Evolutionary conservation across 1,140 invertebrate genomes (phyloP), one percentile per base, ranked within the genome.

Genomic region (Charaxes varanes): DNA sequence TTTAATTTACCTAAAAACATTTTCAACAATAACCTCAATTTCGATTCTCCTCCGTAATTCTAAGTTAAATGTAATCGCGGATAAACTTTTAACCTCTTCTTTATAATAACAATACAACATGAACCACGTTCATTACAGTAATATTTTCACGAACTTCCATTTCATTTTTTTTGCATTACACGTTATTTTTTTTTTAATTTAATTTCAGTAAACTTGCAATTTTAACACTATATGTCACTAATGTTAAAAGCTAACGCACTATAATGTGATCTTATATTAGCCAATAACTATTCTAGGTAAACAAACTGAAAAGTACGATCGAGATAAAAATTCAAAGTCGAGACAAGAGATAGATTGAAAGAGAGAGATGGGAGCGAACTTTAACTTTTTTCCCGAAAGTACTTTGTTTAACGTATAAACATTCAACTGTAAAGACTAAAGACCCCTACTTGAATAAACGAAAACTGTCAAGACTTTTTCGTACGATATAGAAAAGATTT

Each of bases 201-300:
- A 47, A 55, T 62, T 64, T 68, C 53, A 50, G 71, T 81, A 76
- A 73, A 72, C 43, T 81, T 83, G 69, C 74, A 77, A 68, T 71
- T 68, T 81, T 82, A 80, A 76, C 74, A 77, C 81, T 84, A 84
- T 60, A 76, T 83, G 83, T 83, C 81, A 79, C 80, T 84, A 84
- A 85, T 80, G 72, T 80, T 80, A 80, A 76, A 81, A 79, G 67
- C 73, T 82, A 76, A 73, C 62, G 62, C 57, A 61, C 60, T 70
- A 67, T 54, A 56, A 41, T 59, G 59, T 61, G 48, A 47, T 40
- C 33, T 52, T 50, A 53, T 46, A 57, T 59, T 69, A 59, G 57
- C 63, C 53, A 57, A 44, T 41, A 41, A 57, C 50, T 54, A 52
- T 46, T 21, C 48, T 51, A 58, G 27, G 35, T 24, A 49, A 56